Base-by-base conservation (phyloP, 2,888 invertebrate species). In the Drosophila robusta region DNA sequence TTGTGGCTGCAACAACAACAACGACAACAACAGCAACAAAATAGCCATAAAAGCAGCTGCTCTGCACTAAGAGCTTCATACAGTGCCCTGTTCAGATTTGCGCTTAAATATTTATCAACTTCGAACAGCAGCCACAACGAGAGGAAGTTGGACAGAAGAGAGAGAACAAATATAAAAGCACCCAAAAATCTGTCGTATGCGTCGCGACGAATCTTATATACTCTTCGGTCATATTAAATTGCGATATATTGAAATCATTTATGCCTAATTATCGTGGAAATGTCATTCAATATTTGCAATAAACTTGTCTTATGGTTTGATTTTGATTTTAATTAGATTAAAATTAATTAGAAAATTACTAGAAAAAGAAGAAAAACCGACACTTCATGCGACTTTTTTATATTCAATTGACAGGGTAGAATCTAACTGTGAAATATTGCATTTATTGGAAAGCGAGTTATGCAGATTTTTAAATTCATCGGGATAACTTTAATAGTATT, bases 31-130 rank as follows among this genome's bases (percentile, higher is more conserved):
- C 69, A 36, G 44, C 61, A 50, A 52, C 47, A 38, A 45, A 57
- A 57, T 61, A 63, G 62, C 62, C 78, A 80, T 72, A 60, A 75
- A 77, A 73, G 46, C 74, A 73, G 62, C 73, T 77, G 78, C 68
- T 54, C 50, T 76, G 4, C 55, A 34, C 68, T 54, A 54, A 67
- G 52, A 61, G 51, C 69, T 34, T 29, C 50, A 42, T 68, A 36
- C 57, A 49, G 61, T 45, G 45, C 24, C 29, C 52, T 64, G 71
- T 51, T 56, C 60, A 63, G 73, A 66, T 77, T 80, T 71, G 29
- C 58, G 47, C 70, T 81, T 62, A 81, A 81, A 84, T 84, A 87
- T 82, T 82, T 81, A 82, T 81, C 81, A 72, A 78, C 6, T 50
- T 55, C 62, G 70, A 70, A 47, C 78, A 61, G 74, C 49, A 77